Conservation (phyloP, 2,888 invertebrate genomes). For the Parasteatoda lunata region DNA sequence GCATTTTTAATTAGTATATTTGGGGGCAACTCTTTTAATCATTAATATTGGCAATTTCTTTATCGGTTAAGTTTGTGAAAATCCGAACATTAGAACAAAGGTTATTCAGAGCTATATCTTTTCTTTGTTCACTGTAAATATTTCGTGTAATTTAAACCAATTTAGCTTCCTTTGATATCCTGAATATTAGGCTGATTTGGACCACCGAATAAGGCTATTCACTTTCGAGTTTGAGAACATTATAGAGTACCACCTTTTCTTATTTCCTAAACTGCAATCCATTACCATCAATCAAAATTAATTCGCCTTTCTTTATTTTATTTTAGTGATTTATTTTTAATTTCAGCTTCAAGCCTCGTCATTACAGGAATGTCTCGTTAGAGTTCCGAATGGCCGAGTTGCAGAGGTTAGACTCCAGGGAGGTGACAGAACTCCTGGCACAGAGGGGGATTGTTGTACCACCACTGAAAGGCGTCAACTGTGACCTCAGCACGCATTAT, state of each 20-base stretch:
- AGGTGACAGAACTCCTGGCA: conserved; percentile 10
- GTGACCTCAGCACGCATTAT: conserved; percentile 7
- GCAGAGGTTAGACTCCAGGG: neutral
- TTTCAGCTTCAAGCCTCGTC: conserved; percentile 29
- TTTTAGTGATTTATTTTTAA: too few species aligned
- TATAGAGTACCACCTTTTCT: too few species aligned
- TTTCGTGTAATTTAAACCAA: too few species aligned
- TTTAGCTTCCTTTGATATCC: neutral
- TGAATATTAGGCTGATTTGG: neutral
- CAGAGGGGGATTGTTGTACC: conserved; percentile 25
- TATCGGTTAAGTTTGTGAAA: too few species aligned
- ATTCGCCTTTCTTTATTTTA: too few species aligned
- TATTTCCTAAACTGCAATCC: neutral
- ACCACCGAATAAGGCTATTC: neutral
- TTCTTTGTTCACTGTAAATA: too few species aligned
- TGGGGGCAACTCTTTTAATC: too few species aligned
- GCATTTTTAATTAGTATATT: too few species aligned
- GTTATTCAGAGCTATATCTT: too few species aligned
- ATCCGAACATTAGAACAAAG: too few species aligned
- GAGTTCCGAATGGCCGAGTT: conserved; percentile 4
- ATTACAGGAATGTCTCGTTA: neutral
- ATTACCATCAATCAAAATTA: neutral
- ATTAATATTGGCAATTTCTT: too few species aligned
- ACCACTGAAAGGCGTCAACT: neutral
- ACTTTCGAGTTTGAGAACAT: neutral